Conservation (phyloP, 53 echinoderm and acorn worm species). For the Holothuria scabra region DNA sequence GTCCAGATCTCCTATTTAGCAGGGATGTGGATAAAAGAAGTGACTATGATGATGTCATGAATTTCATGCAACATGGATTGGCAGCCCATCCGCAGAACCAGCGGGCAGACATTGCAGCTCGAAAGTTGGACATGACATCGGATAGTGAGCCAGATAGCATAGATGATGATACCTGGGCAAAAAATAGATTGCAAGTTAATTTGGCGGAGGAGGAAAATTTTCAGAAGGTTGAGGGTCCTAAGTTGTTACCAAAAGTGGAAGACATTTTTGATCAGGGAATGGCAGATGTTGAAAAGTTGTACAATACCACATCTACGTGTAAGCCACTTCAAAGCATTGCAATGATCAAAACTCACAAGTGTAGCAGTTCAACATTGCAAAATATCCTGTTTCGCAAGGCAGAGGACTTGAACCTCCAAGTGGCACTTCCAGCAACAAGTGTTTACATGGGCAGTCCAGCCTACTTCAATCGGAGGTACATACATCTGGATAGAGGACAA, state of each 20-base stretch:
- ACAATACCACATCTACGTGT: conserved; percentile 34
- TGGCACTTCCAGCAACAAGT: conserved; percentile 67
- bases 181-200: too few relatives aligned
- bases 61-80: background rate
- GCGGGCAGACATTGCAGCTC: background rate
- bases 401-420: conserved; percentile 74
- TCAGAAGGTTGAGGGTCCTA: background rate
- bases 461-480: conserved; percentile 56
- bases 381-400: conserved; percentile 92
- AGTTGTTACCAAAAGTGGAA: background rate
- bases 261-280: background rate
- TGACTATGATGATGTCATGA: background rate
- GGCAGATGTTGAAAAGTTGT: background rate
- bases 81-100: background rate
- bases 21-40: background rate
- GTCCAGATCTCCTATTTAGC: background rate
- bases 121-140: background rate
- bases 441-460: conserved; percentile 75
- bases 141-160: conserved; percentile 7
- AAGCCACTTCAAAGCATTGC: conserved; percentile 75
- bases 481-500: conserved; percentile 52
- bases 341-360: conserved; percentile 90
- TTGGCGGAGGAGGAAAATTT: too few relatives aligned
- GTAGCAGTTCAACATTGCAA: conserved; percentile 92
- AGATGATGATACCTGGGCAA: background rate